A percentile compares a stretch with the other conserved stretches of the same genome.
Evolutionary conservation across 37 sponge, comb jelly and placozoan genomes (phyloP).

Genomic region (Amphimedon queenslandica): DNA sequence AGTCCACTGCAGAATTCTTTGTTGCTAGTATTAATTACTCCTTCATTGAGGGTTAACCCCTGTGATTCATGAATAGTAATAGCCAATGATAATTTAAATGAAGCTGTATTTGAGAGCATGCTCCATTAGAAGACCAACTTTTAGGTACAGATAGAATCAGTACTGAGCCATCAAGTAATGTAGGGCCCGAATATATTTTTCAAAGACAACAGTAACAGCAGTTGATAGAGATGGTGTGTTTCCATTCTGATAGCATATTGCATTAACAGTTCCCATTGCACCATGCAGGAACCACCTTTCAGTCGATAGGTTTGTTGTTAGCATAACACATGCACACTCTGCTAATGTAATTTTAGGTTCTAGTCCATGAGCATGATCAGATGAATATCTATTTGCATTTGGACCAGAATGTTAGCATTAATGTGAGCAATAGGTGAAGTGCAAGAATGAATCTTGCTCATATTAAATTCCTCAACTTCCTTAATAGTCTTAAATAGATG

Average conservation of each 20-base stretch:
- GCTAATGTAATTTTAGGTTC: conserved; percentile 24
- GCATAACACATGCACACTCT: conserved; percentile 24
- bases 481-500: conserved; percentile 8
- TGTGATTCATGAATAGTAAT: conserved; percentile 34
- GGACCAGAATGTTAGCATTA: conserved; percentile 50
- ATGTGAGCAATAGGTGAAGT: conserved; percentile 50
- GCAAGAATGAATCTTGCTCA: conserved; percentile 7
- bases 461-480: conserved; percentile 29
- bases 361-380: conserved; percentile 55
- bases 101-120: conserved; percentile 3
- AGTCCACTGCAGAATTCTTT: conserved; percentile 32
- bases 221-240: conserved; percentile 14
- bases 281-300: conserved; percentile 35
- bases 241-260: conserved; percentile 18
- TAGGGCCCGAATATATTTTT: conserved; percentile 44
- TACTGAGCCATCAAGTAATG: conserved; percentile 28
- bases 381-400: conserved; percentile 39
- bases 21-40: conserved; percentile 25
- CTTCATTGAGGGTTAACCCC: conserved; percentile 27
- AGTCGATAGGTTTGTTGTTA: conserved; percentile 25
- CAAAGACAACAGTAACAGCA: conserved; percentile 22
- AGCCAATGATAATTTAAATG: conserved; percentile 34
- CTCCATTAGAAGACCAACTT: conserved; percentile 7
- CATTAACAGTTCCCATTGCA: conserved; percentile 23
- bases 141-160: conserved; percentile 23